Evolutionary conservation across 1,140 invertebrate genomes (phyloP).

Genomic region (Orchestia grillus): DNA sequence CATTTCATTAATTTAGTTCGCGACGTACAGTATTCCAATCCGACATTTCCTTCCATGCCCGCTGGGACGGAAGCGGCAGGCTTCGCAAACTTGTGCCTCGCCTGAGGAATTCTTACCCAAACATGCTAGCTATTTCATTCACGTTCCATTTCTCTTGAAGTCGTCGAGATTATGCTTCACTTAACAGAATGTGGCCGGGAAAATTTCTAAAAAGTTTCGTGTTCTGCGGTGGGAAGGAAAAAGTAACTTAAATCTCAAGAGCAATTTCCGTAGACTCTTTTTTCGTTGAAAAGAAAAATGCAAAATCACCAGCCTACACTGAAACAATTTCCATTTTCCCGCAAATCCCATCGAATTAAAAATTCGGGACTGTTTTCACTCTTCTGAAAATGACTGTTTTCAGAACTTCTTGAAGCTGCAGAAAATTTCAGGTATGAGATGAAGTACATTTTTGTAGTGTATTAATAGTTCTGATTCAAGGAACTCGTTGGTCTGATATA

Average conservation of each 20-base stretch:
- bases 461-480: background rate
- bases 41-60: too few species aligned
- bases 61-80: too few species aligned
- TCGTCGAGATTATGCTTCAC: background rate
- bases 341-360: background rate
- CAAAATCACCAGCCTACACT: background rate
- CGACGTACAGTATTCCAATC: too few species aligned
- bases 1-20: too few species aligned
- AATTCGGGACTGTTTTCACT: background rate
- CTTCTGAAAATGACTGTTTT: background rate
- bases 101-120: background rate
- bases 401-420: background rate
- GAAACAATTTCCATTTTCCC: background rate
- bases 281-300: background rate
- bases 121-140: background rate
- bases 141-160: background rate
- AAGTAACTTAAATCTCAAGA: background rate
- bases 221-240: background rate
- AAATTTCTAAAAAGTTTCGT: background rate
- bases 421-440: background rate
- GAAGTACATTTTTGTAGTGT: background rate
- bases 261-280: background rate
- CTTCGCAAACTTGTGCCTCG: too few species aligned
- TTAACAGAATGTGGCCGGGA: background rate
- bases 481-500: background rate